Percentiles rank a stretch among this genome's conserved stretches.
Evolutionary conservation across 2,113 vertebrate species (phyloP).

Genomic region (Podarcis muralis): DNA sequence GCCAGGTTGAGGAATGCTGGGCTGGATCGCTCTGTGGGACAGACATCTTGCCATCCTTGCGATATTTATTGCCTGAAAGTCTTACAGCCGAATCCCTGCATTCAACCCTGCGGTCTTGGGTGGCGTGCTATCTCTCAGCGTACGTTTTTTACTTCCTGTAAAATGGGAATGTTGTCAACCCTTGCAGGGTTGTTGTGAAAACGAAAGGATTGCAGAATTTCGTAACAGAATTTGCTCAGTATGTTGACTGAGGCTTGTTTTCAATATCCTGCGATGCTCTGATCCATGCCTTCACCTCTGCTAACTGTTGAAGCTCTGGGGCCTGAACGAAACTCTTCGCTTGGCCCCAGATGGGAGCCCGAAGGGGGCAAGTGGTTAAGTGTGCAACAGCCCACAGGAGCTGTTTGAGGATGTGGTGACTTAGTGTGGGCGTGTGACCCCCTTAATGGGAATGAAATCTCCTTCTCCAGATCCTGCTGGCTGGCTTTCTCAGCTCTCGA

Average conservation of each 20-base stretch:
- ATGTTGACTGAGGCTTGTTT: neutral
- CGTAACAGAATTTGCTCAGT: neutral
- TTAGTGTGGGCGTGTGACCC: neutral
- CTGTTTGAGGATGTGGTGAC: neutral
- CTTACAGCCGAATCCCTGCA: too few species aligned
- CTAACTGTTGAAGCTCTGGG: neutral
- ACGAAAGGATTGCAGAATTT: neutral
- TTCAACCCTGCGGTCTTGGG: too few species aligned
- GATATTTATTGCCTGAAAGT: too few species aligned
- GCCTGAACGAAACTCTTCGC: neutral
- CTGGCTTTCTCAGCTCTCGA: neutral
- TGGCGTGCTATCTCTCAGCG: too few species aligned
- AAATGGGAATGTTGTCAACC: neutral
- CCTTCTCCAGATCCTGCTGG: neutral
- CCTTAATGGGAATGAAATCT: neutral
- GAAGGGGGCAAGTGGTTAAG: neutral
- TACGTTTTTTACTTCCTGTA: too few species aligned
- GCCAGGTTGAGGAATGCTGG: too few species aligned
- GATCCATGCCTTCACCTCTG: neutral
- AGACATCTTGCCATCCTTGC: too few species aligned
- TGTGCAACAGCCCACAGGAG: neutral
- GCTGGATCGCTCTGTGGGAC: too few species aligned
- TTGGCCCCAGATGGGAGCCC: neutral
- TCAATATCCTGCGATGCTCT: neutral
- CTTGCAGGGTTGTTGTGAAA: neutral